Evolutionary conservation across 1,140 invertebrate species (phyloP).

Genomic region (Wasmannia auropunctata): DNA sequence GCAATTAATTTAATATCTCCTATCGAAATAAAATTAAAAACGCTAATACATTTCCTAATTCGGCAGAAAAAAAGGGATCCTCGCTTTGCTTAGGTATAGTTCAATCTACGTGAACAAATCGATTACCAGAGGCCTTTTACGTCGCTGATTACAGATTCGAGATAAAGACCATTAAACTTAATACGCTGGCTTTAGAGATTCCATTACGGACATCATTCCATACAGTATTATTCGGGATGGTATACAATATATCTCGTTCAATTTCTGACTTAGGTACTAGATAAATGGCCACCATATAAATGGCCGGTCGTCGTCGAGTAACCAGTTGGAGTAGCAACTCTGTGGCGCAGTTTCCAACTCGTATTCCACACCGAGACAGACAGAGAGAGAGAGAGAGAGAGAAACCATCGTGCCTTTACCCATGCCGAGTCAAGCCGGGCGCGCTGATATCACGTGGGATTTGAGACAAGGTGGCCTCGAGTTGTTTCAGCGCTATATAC

Average conservation of each 20-base stretch:
- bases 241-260: constrained; percentile 26
- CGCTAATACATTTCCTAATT: background rate
- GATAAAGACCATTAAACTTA: constrained; percentile 12
- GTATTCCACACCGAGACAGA: background rate
- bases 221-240: constrained; percentile 16
- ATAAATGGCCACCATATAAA: constrained; percentile 41
- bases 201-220: constrained; percentile 12
- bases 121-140: background rate
- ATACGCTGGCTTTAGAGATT: constrained; percentile 6
- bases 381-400: background rate
- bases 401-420: constrained; percentile 5
- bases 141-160: background rate
- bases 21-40: background rate
- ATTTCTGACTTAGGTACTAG: constrained; percentile 37
- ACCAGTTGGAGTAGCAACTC: constrained; percentile 30
- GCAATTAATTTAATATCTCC: background rate
- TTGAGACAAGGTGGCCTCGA: constrained; percentile 31
- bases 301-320: constrained; percentile 16
- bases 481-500: constrained; percentile 13
- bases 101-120: background rate
- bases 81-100: background rate
- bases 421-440: background rate
- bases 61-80: background rate
- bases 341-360: constrained; percentile 19
- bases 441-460: constrained; percentile 35